phyloP scores from a whole-genome alignment of 2,888 invertebrate species.

The Eupeodes luniger region DNA sequence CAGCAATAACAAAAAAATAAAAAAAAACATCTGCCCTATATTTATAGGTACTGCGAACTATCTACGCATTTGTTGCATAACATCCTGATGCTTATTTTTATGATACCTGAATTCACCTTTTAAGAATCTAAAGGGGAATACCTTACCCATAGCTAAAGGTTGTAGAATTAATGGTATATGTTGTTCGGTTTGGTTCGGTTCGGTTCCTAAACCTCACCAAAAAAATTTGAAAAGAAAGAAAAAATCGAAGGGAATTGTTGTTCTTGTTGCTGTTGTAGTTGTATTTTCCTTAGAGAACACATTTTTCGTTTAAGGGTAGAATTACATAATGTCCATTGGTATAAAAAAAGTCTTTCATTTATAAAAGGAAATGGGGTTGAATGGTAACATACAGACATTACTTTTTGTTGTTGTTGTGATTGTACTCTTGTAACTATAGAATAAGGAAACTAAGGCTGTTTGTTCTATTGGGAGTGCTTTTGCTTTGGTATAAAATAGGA shows the following conservation, averaged over 20 bases:
- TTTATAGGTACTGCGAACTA: neutral
- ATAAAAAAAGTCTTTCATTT: slow-evolving; percentile 20
- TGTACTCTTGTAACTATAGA: neutral
- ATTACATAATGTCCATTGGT: slow-evolving; percentile 25
- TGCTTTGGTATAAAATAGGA: neutral
- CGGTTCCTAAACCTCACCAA: neutral
- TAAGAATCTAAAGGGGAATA: no score
- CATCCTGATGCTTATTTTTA: neutral
- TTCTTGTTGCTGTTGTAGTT: neutral
- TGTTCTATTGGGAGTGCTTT: neutral
- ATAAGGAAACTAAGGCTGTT: slow-evolving; percentile 15
- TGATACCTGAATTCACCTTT: slow-evolving; percentile 21
- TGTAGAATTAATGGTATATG: no score
- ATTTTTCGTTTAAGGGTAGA: slow-evolving; percentile 26
- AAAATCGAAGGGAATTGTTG: neutral
- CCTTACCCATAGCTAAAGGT: no score
- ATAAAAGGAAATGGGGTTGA: slow-evolving; percentile 18
- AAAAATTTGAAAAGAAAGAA: neutral
- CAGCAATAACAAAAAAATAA: neutral
- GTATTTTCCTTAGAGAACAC: neutral
- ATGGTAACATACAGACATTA: slow-evolving; percentile 24
- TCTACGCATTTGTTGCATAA: slow-evolving; percentile 29
- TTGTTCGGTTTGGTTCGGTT: no score
- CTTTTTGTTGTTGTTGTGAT: slow-evolving; percentile 1
- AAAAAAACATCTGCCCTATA: slow-evolving; percentile 21